These are phyloP conservation scores for Xiphorhynchus erythropygius DNA, from an alignment of 2,797 vertebrate species.

Conservation along the genomic window DNA sequence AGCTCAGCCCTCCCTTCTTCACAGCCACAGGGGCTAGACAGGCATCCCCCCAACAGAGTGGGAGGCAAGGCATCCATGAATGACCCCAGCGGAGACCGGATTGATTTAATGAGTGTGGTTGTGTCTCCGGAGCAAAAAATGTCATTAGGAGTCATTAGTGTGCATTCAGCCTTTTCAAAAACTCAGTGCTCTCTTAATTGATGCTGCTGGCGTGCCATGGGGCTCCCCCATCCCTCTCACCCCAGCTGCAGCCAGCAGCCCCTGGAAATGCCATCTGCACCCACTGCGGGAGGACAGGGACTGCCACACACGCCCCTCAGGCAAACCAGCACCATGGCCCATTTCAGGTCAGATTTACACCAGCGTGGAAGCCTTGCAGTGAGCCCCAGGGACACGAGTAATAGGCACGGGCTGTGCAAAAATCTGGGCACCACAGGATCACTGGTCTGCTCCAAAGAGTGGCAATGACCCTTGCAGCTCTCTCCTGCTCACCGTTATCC, in stretches of 20 bases:
- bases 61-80: slow-evolving; percentile 11
- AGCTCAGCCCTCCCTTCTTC: not conserved
- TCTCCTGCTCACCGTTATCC: not conserved
- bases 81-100: not conserved
- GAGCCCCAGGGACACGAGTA: not conserved
- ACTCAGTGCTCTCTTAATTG: not conserved
- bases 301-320: not conserved
- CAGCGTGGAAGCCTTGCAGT: fast-evolving
- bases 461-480: not conserved
- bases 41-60: not conserved
- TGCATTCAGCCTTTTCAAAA: not conserved
- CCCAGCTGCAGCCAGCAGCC: not conserved
- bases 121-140: not conserved
- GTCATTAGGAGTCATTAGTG: slow-evolving; percentile 26
- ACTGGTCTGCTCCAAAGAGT: not conserved
- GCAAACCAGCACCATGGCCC: not conserved
- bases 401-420: not conserved
- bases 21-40: not conserved
- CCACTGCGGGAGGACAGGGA: fast-evolving
- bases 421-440: not conserved
- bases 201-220: not conserved
- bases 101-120: slow-evolving; percentile 1
- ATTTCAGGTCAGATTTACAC: not conserved
- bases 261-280: not conserved
- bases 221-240: not conserved